phyloP scores from a whole-genome alignment of 2,797 vertebrate genomes.

The Macropodus opercularis region DNA sequence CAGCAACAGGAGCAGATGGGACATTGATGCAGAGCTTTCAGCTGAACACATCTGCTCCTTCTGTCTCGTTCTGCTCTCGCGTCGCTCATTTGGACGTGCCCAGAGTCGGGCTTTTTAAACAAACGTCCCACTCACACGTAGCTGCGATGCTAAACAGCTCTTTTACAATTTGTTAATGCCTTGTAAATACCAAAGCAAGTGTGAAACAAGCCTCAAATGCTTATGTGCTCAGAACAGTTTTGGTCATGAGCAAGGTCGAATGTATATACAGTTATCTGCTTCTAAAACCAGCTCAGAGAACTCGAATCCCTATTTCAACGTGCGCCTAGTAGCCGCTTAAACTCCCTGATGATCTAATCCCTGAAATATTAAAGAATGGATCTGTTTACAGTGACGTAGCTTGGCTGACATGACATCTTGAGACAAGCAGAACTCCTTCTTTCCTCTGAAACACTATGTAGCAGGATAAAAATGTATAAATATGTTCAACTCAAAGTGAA shows the following conservation, averaged over 20 bases:
- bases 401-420: neutral
- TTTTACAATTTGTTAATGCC: constrained; percentile 51
- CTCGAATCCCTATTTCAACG: constrained; percentile 13
- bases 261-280: neutral
- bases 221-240: constrained; percentile 14
- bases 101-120: constrained; percentile 11
- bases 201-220: constrained; percentile 26
- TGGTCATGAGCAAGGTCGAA: constrained; percentile 3
- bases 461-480: neutral
- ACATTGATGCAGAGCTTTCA: no score
- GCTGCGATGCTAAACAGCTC: constrained; percentile 13
- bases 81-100: neutral
- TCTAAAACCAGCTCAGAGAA: neutral
- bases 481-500: neutral
- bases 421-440: neutral
- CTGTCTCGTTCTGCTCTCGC: neutral
- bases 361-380: constrained; percentile 42
- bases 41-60: no score
- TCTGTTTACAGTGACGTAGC: neutral
- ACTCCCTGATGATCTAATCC: constrained; percentile 58
- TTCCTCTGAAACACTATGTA: neutral
- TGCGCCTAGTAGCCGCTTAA: constrained; percentile 29
- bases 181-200: constrained; percentile 34
- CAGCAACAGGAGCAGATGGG: no score
- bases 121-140: constrained; percentile 26